These are phyloP conservation scores for Cyclophora albipunctata DNA, from an alignment of 2,888 invertebrate species.

Conservation along the genomic window DNA sequence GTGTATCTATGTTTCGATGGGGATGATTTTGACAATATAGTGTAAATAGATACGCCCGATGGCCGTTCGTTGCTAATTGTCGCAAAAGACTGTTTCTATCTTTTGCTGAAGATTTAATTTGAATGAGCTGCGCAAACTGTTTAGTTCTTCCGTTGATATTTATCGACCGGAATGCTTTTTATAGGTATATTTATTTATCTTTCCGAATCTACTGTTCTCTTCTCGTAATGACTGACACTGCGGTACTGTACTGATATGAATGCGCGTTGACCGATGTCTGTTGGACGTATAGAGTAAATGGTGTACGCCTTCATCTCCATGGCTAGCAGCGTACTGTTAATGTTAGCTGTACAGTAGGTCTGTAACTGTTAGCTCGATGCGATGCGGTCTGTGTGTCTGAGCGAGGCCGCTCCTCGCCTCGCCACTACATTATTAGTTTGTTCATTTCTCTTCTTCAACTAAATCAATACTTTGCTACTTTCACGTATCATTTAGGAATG, in stretches of 20 bases:
- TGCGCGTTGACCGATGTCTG: conserved; percentile 70
- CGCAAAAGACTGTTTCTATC: conserved; percentile 74
- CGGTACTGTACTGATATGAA: conserved; percentile 70
- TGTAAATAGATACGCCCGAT: conserved; percentile 74
- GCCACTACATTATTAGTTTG: conserved; percentile 61
- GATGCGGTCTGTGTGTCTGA: conserved; percentile 49
- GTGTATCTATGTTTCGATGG: conserved; percentile 75
- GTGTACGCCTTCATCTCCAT: conserved; percentile 70
- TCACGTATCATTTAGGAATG: conserved; percentile 72
- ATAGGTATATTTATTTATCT: conserved; percentile 73
- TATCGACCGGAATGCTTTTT: conserved; percentile 71
- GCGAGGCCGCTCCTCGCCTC: conserved; percentile 65
- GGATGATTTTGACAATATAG: conserved; percentile 68
- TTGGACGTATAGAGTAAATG: conserved; percentile 66
- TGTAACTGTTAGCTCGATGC: conserved; percentile 70
- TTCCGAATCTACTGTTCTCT: conserved; percentile 69
- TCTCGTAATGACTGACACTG: conserved; percentile 55
- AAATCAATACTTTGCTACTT: conserved; percentile 60
- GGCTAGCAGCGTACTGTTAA: conserved; percentile 69
- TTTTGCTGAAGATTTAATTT: conserved; percentile 74
- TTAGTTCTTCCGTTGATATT: conserved; percentile 71
- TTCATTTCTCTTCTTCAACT: conserved; percentile 61
- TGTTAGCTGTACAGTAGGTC: conserved; percentile 63
- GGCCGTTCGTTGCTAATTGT: conserved; percentile 76
- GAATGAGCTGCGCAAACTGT: conserved; percentile 75